Evolutionary conservation across 2,113 vertebrate genomes (phyloP), one percentile per base, ranked within the genome.

Genomic region (Amblyopsis rosae): DNA sequence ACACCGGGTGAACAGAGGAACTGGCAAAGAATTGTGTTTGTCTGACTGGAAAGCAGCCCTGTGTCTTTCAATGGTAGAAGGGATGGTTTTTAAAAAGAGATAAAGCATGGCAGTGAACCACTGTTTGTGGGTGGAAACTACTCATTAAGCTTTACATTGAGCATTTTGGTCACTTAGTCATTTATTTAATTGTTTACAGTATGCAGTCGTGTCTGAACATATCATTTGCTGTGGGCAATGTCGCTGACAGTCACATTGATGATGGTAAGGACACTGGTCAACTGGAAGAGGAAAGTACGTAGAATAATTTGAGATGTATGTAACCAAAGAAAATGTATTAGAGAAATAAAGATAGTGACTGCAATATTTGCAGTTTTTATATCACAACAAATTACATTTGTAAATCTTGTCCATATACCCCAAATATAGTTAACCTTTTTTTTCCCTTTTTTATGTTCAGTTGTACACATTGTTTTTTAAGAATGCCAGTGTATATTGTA

Each of bases 41-140:
- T 49, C 56, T 54, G 48, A 49, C n/a, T 55, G 9, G 32, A 59
- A 26, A 55, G n/a, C 51, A 16, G 51, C 46, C 8, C 51, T n/a
- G 12, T 58, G 62, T 61, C 41, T 56, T 49, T 61, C 9, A 17
- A 55, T 47, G 48, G 46, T 50, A 33, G 49, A 70, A 65, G 35
- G 4, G 7, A 41, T 41, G 35, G 4, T 41, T 41, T 41, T 6
- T 41, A 41, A 41, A 41, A 41, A 41, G 6, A 41, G 5, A 41
- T 6, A 41, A 5, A 41, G 35, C 35, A 41, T 0, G 7, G 35
- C 35, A 41, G 35, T 41, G 35, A 41, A 41, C 7, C 35, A 41
- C 35, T 41, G 35, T 41, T 41, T 41, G 26, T 13, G n/a, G 51
- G n/a, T 53, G 6, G n/a, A 53, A 13, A 12, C 17, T 58, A 16